Conservation (phyloP, 2,888 invertebrate species). For the Drosophila crucigera region DNA sequence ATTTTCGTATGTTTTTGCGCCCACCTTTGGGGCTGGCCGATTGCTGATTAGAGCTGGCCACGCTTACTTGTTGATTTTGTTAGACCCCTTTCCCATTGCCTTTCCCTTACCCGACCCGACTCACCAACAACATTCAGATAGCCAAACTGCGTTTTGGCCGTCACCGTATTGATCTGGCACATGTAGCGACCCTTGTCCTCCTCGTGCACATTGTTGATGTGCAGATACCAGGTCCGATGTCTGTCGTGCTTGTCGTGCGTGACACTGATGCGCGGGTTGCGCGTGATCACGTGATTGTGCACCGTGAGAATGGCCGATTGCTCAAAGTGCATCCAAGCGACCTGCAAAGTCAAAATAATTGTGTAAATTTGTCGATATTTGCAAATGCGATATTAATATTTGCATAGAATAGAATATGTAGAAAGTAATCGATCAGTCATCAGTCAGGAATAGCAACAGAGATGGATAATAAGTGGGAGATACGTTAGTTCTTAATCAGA, state of each 20-base stretch:
- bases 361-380: background rate
- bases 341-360: slow-evolving; percentile 87
- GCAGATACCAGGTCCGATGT: slow-evolving; percentile 94
- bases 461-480: too few species aligned
- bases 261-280: slow-evolving; percentile 95
- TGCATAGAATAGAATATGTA: background rate
- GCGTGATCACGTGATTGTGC: slow-evolving; percentile 96
- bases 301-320: slow-evolving; percentile 97
- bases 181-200: slow-evolving; percentile 96
- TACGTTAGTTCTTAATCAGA: background rate
- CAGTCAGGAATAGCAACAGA: background rate
- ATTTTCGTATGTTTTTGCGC: slow-evolving; percentile 37
- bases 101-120: slow-evolving; percentile 70
- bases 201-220: slow-evolving; percentile 95
- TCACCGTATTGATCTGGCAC: slow-evolving; percentile 97
- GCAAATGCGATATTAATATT: background rate
- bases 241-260: slow-evolving; percentile 95
- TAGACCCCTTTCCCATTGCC: background rate
- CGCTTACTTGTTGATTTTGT: background rate
- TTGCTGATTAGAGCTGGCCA: slow-evolving; percentile 54
- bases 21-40: slow-evolving; percentile 13
- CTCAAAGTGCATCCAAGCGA: slow-evolving; percentile 98
- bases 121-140: slow-evolving; percentile 96
- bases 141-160: slow-evolving; percentile 96
- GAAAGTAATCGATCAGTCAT: background rate